Conservation (phyloP, 1,140 invertebrate genomes). For the Lordiphosa clarofinis region DNA sequence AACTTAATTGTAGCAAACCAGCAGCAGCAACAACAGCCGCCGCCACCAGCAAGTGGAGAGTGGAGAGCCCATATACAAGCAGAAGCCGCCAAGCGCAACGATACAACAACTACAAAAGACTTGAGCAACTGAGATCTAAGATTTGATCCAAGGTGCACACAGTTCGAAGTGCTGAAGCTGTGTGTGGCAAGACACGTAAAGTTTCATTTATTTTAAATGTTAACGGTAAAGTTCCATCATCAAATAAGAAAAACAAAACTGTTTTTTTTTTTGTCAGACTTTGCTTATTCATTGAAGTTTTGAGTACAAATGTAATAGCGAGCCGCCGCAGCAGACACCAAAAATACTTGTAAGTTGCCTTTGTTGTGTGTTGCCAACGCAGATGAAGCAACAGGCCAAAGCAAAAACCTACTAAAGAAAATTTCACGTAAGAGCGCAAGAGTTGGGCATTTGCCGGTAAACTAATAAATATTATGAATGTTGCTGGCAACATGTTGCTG, state of each 20-base stretch:
- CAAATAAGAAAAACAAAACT: conserved; percentile 43
- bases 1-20: conserved; percentile 70
- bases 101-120: conserved; percentile 24
- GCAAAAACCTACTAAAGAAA: conserved; percentile 14
- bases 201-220: conserved; percentile 29
- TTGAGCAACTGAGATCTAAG: conserved; percentile 14
- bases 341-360: conserved; percentile 12
- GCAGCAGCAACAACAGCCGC: conserved; percentile 8
- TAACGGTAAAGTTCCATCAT: conserved; percentile 50
- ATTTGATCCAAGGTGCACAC: conserved; percentile 6
- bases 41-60: conserved; percentile 21
- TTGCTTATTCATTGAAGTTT: conserved; percentile 13
- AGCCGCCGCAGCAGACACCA: conserved; percentile 16
- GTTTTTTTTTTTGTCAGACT: conserved; percentile 28
- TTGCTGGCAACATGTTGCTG: conserved; percentile 8
- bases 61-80: conserved; percentile 32
- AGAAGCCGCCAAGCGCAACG: conserved; percentile 71
- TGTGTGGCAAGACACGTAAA: conserved; percentile 26
- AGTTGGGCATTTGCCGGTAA: conserved; percentile 9
- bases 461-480: conserved; percentile 3
- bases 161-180: no score
- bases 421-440: conserved; percentile 16
- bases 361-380: conserved; percentile 15
- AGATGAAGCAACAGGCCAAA: conserved; percentile 59
- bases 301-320: conserved; percentile 30